A percentile compares a stretch with the other conserved stretches of the same genome.
Evolutionary conservation across 2,888 invertebrate genomes (phyloP).

Genomic region (Glyphotaelius pellucidus): DNA sequence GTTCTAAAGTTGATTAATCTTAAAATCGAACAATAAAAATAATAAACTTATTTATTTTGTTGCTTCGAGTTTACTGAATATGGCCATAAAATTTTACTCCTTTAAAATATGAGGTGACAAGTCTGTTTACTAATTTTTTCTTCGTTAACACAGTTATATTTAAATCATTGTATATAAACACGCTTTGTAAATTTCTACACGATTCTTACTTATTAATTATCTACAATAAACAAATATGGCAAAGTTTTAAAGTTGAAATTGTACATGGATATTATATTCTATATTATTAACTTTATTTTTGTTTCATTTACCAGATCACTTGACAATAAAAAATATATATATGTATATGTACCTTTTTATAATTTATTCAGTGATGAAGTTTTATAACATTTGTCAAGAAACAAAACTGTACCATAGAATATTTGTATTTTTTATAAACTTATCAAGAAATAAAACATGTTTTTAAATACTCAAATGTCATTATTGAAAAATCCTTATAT

Average conservation of each 20-base stretch:
- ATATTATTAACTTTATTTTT: background rate
- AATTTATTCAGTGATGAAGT: background rate
- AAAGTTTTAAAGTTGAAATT: background rate
- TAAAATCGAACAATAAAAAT: constrained; percentile 45
- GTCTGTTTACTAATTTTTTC: constrained; percentile 57
- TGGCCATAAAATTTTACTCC: constrained; percentile 61
- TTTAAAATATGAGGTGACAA: constrained; percentile 63
- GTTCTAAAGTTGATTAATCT: constrained; percentile 64
- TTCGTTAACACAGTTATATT: constrained; percentile 40
- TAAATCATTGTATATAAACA: constrained; percentile 58
- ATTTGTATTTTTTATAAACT: constrained; percentile 55
- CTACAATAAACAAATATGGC: background rate
- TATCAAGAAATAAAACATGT: constrained; percentile 49
- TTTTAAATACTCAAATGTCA: constrained; percentile 38
- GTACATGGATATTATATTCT: background rate
- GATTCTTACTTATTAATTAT: background rate
- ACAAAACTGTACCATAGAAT: constrained; percentile 43
- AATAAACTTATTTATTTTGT: constrained; percentile 10
- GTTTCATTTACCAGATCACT: background rate
- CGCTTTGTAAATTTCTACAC: constrained; percentile 58
- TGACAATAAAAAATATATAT: background rate
- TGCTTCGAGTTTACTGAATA: constrained; percentile 59
- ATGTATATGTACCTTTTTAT: background rate
- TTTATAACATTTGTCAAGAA: background rate
- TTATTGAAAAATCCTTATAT: constrained; percentile 9